phyloP scores from a whole-genome alignment of 2,888 invertebrate species.

The Agrotis puta region DNA sequence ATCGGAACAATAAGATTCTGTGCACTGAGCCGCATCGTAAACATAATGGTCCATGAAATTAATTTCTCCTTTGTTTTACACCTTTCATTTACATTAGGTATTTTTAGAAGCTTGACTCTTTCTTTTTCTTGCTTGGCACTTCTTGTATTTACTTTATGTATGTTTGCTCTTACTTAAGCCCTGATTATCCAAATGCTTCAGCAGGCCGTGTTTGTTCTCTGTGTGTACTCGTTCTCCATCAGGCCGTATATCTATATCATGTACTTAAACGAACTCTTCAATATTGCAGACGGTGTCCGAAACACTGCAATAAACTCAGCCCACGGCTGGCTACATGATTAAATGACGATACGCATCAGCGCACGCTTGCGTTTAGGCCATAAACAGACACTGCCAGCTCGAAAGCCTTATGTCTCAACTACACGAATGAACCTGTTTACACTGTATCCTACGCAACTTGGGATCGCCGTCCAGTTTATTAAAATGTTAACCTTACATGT shows the following conservation, averaged over 20 bases:
- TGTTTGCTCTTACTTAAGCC: conserved; percentile 10
- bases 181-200: background rate
- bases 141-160: no score
- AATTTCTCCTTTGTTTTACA: background rate
- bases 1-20: conserved; percentile 24
- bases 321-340: conserved; percentile 47
- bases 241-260: conserved; percentile 6
- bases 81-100: background rate
- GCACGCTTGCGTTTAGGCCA: conserved; percentile 46
- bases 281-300: conserved; percentile 46
- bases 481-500: background rate
- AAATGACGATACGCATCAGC: conserved; percentile 58
- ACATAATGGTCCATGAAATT: conserved; percentile 12
- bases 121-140: no score
- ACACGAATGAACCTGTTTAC: conserved; percentile 26
- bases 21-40: background rate
- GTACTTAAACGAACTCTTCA: conserved; percentile 32
- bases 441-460: conserved; percentile 5
- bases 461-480: conserved; percentile 9
- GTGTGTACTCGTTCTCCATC: conserved; percentile 8
- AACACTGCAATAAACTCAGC: conserved; percentile 44
- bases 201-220: no score
- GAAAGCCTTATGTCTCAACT: conserved; percentile 35
- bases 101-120: conserved; percentile 1
- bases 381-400: conserved; percentile 25